Conservation (phyloP, 2,888 invertebrate genomes). For the Acrobasis consociella region DNA sequence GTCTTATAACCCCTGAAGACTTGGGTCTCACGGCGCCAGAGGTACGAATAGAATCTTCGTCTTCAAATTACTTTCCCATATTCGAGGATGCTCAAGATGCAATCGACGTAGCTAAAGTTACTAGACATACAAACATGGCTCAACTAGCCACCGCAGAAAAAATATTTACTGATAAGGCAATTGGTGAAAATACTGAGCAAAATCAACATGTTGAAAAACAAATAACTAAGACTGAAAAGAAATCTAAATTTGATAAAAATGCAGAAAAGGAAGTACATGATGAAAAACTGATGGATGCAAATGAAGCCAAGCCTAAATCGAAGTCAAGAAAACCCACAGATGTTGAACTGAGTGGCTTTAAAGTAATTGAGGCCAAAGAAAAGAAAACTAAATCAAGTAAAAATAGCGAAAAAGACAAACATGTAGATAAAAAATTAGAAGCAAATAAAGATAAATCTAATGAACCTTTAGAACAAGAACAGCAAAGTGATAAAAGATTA, state of each 20-base stretch:
- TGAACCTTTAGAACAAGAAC: conserved; percentile 1
- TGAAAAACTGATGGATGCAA: background rate
- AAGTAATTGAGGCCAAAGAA: background rate
- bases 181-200: conserved; percentile 22
- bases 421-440: background rate
- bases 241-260: background rate
- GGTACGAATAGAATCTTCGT: conserved; percentile 26
- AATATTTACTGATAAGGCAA: background rate
- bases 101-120: conserved; percentile 43
- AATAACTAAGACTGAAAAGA: background rate
- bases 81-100: conserved; percentile 68
- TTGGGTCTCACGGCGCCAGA: conserved; percentile 50
- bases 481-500: background rate
- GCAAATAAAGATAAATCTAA: background rate
- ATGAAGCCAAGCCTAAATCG: background rate
- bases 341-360: background rate
- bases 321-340: background rate
- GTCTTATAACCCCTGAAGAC: conserved; percentile 73
- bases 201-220: conserved; percentile 15
- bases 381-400: background rate
- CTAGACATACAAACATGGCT: conserved; percentile 24
- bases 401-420: background rate
- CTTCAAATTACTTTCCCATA: conserved; percentile 47
- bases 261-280: background rate
- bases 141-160: background rate